phyloP scores from a whole-genome alignment of 2,888 invertebrate genomes.

The Watsonalla cultraria region DNA sequence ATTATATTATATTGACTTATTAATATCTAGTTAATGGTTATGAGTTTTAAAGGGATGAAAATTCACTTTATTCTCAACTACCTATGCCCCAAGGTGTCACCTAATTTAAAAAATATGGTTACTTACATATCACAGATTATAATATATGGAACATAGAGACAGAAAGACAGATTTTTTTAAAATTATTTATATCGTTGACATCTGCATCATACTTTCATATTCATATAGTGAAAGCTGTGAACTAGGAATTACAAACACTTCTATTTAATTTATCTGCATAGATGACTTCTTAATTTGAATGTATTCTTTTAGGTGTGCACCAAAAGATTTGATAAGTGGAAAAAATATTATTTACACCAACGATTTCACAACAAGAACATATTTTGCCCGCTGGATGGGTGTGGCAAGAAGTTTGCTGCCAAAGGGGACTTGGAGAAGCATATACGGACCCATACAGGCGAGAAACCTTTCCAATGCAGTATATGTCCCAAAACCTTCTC shows the following conservation, averaged over 20 bases:
- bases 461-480: slow-evolving; percentile 52
- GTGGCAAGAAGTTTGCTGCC: slow-evolving; percentile 55
- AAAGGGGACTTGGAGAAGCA: slow-evolving; percentile 63
- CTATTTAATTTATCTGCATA: neutral
- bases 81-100: too few species aligned
- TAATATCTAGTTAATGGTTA: too few species aligned
- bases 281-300: neutral
- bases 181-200: too few species aligned
- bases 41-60: too few species aligned
- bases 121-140: too few species aligned
- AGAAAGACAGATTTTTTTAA: too few species aligned
- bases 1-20: neutral
- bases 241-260: too few species aligned
- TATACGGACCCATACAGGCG: slow-evolving; percentile 59
- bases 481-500: slow-evolving; percentile 49
- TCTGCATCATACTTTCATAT: too few species aligned
- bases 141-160: too few species aligned
- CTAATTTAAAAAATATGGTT: too few species aligned
- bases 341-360: slow-evolving; percentile 55
- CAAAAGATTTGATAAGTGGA: slow-evolving; percentile 42
- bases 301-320: slow-evolving; percentile 48
- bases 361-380: slow-evolving; percentile 48
- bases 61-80: too few species aligned
- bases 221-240: too few species aligned
- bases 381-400: slow-evolving; percentile 40